Base-by-base conservation (phyloP, 2,113 vertebrate genomes). In the Dendropsophus ebraccatus region DNA sequence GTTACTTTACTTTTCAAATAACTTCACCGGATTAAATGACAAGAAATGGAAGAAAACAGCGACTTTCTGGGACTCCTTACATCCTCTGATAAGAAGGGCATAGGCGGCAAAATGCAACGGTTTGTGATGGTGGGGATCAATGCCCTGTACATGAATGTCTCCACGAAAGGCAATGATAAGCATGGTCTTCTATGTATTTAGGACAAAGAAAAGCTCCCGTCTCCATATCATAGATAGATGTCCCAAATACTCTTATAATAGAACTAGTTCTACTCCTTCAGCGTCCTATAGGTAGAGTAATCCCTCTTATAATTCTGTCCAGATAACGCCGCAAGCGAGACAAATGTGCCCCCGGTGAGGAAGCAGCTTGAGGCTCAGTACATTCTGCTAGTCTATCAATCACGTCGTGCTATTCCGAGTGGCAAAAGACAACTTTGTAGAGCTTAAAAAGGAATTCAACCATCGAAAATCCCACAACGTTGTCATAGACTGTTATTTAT, bases 151-250 rank as follows among this genome's bases (percentile, higher is more conserved):
- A 77, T 75, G 45, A 60, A 65, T 11, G 83, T 82, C 87, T 7
- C 32, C 75, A 85, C 84, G 78, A 89, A 86, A 87, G 90, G 89
- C 89, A 90, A 91, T 91, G 87, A 88, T 86, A 32, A 58, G 78
- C 83, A 77, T 82, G 81, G 65, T 37, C 73, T 88, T 81, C 74
- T 85, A 37, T 60, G 87, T 90, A 60, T 81, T 89, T 62, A 83
- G 88, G 88, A 82, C 88, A 88, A 88, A 90, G 87, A 89, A 89
- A 85, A 90, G 85, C 86, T 91, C 88, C 90, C 88, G 89, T 92
- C 90, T 87, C 56, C 17, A 89, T 87, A 90, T 90, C 87, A 90
- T n/a, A 78, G 79, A 85, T 90, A 88, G 88, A 28, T 83, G 84
- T 90, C 73, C 19, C 75, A 76, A 90, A 90, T 10, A 89, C 85